A percentile compares a stretch with the other conserved stretches of the same genome.
Conservation (phyloP, 1,140 invertebrate genomes). For the Rhopalosiphum padi region DNA sequence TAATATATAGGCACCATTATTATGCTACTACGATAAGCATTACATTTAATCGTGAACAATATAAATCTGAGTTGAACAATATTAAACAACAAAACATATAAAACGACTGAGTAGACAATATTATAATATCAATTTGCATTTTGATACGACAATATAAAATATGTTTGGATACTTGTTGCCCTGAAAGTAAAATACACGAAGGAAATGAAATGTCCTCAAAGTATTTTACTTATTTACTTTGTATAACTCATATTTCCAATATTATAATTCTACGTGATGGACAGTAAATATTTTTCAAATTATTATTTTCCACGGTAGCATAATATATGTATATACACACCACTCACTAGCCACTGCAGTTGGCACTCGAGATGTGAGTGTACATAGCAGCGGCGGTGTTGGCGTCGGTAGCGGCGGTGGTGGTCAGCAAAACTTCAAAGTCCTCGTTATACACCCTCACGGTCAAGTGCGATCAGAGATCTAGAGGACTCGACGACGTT, state of each 20-base stretch:
- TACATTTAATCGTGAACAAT: neutral
- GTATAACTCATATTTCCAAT: neutral
- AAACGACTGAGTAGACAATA: neutral
- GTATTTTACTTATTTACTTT: neutral
- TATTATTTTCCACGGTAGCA: neutral
- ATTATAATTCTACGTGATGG: neutral
- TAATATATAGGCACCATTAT: neutral
- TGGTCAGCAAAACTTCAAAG: neutral
- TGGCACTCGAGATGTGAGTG: neutral
- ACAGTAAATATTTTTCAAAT: neutral
- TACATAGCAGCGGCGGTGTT: neutral
- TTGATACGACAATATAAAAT: neutral
- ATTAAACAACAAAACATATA: neutral
- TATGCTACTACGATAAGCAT: neutral
- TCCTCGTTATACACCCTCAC: neutral
- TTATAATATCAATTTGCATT: neutral
- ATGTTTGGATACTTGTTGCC: neutral
- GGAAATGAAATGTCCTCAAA: neutral
- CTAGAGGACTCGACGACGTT: constrained; percentile 11
- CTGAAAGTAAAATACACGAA: neutral
- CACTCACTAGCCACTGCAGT: neutral
- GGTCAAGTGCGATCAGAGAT: neutral
- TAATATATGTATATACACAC: neutral
- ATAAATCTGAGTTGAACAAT: neutral
- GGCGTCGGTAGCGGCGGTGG: neutral